phyloP scores from a whole-genome alignment of 2,888 invertebrate species.

The Ernsta delagoae region DNA sequence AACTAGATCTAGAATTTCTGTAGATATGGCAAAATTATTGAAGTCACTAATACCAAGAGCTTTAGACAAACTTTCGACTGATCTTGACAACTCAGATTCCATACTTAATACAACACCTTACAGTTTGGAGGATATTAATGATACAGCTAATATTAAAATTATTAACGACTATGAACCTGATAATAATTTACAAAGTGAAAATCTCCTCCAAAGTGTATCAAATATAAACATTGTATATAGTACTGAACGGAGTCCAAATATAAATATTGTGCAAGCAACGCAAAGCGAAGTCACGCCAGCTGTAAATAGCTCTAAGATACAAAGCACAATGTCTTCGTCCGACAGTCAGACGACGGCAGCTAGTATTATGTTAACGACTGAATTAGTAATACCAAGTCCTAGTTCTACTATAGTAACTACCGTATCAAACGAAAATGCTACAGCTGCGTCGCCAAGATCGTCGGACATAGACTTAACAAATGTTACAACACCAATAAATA shows the following conservation, averaged over 20 bases:
- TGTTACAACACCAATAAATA: not conserved
- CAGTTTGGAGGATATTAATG: constrained; percentile 79
- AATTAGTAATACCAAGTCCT: constrained; percentile 1
- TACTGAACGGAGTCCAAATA: constrained; percentile 53
- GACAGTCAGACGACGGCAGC: constrained; percentile 55
- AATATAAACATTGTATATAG: constrained; percentile 67
- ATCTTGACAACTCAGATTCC: constrained; percentile 64
- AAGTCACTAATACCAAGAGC: constrained; percentile 80
- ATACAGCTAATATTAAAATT: constrained; percentile 71
- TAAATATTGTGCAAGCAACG: constrained; percentile 40
- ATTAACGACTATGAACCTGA: constrained; percentile 43
- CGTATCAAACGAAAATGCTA: not conserved
- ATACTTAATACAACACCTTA: constrained; percentile 76
- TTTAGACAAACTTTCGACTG: constrained; percentile 65
- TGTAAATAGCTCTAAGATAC: constrained; percentile 66
- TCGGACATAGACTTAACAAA: constrained; percentile 36
- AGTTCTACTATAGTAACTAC: constrained; percentile 7
- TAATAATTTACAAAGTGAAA: constrained; percentile 48
- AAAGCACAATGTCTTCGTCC: constrained; percentile 53
- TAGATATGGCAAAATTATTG: constrained; percentile 81
- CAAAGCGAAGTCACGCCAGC: constrained; percentile 49
- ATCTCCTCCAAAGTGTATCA: constrained; percentile 67
- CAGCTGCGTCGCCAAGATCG: constrained; percentile 26
- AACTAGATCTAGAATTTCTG: constrained; percentile 76
- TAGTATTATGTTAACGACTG: constrained; percentile 35